Percentiles rank a stretch among this genome's conserved stretches.
These are phyloP conservation scores for Lordiphosa andalusiaca DNA, from an alignment of 2,888 invertebrate species.

Conservation along the genomic window DNA sequence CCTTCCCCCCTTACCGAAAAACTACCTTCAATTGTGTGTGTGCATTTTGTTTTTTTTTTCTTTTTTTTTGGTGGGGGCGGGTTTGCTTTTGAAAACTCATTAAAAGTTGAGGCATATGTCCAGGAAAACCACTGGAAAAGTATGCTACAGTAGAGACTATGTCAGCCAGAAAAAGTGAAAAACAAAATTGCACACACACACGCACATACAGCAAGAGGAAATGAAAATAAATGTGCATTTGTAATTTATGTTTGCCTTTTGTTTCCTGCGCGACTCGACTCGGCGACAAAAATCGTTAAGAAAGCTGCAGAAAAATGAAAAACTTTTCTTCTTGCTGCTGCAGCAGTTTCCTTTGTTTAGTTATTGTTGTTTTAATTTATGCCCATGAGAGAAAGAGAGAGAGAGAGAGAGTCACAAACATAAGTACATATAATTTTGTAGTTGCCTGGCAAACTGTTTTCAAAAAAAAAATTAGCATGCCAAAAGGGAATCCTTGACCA, in stretches of 20 bases:
- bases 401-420: conserved; percentile 24
- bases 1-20: neutral
- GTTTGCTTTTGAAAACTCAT: conserved; percentile 44
- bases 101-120: conserved; percentile 48
- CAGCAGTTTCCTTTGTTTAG: conserved; percentile 16
- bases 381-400: conserved; percentile 40
- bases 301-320: conserved; percentile 46
- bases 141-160: conserved; percentile 27
- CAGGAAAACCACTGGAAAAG: conserved; percentile 20
- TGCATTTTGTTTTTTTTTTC: conserved; percentile 20
- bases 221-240: conserved; percentile 57
- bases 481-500: conserved; percentile 58
- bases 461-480: conserved; percentile 60
- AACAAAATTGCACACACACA: conserved; percentile 29
- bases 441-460: conserved; percentile 47
- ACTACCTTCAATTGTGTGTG: conserved; percentile 2
- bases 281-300: conserved; percentile 50
- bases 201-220: conserved; percentile 26
- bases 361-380: conserved; percentile 52
- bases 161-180: conserved; percentile 24
- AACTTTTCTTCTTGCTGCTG: conserved; percentile 39
- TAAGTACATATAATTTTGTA: conserved; percentile 23
- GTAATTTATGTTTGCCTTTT: conserved; percentile 45
- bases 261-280: conserved; percentile 27
- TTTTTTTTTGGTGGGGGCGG: conserved; percentile 10